Base-by-base conservation (phyloP, 2,113 vertebrate species). In the Platichthys flesus region DNA sequence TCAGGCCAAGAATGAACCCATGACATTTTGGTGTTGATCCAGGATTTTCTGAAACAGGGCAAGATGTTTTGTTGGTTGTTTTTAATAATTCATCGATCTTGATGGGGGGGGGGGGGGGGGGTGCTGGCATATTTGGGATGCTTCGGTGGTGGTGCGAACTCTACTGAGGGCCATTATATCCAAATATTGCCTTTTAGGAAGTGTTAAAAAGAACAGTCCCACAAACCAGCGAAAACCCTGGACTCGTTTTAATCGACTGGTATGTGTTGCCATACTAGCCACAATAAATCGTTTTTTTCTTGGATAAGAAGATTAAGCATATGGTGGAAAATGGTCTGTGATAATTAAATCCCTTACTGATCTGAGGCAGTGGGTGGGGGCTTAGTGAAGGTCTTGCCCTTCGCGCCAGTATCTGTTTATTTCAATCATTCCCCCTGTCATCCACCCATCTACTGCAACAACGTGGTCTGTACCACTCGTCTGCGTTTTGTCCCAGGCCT, bases 261-360 rank as follows among this genome's bases (percentile, higher is more conserved):
- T 26, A 0, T 31, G 2, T 24, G 2, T 40, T 65, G 60, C 56
- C 28, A 6, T 21, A 68, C 24, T 40, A 55, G 51, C 12, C 47
- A 57, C 47, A 23, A n/a, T 35, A n/a, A 54, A 76, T 71, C 40
- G 65, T 14, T 3, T 77, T 28, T 37, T 79, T 79, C 49, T 65
- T 65, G 20, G 67, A 55, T 88, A 85, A 90, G 74, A 68, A 84
- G 88, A 88, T 91, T 89, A 89, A 76, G 63, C 85, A 79, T 86
- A 85, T 90, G 91, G 75, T 83, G 42, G 62, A 68, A 74, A 66
- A 58, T 75, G n/a, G 51, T 72, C 64, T 28, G 15, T 51, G 73
- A 78, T 84, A 73, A 79, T 85, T 47, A 80, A 69, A 85, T 79
- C 76, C 72, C 21, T 40, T 40, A 62, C 21, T 70, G 60, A 24